Conservation (phyloP, 30 jellyfish, hydroid and myxozoan species). For the Chironex yamaguchii region DNA sequence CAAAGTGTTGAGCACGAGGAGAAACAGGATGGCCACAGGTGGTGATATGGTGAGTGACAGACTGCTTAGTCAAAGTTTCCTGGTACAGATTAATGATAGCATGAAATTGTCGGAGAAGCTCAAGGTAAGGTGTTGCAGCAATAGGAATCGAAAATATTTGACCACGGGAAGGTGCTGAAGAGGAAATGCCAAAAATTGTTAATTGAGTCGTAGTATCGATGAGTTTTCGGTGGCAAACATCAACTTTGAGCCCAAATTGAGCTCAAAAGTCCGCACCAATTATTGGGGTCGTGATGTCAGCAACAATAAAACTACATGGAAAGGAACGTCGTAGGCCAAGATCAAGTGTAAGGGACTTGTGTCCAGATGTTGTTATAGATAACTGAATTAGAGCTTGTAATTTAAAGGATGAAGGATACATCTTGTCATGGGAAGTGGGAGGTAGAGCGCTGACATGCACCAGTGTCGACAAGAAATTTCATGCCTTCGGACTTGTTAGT, state of each 20-base stretch:
- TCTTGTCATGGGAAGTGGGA: background rate
- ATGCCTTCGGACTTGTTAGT: conserved; percentile 15
- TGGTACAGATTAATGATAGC: background rate
- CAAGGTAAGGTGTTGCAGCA: background rate
- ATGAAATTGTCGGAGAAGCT: background rate
- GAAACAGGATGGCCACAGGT: conserved; percentile 35
- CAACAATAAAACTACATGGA: conserved; percentile 4
- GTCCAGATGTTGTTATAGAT: conserved; percentile 22
- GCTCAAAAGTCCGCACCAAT: conserved; percentile 38
- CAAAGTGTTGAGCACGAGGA: conserved; percentile 17
- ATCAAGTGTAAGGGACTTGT: background rate
- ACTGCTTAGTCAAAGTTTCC: conserved; percentile 10
- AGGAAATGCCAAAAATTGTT: background rate
- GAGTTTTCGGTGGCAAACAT: conserved; percentile 7
- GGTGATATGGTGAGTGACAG: conserved; percentile 14
- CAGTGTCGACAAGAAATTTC: conserved; percentile 51
- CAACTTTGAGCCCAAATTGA: background rate
- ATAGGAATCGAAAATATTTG: background rate
- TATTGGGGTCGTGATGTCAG: conserved; percentile 9
- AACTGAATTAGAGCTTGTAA: background rate
- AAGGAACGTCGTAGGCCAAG: conserved; percentile 23
- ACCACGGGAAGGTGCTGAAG: background rate
- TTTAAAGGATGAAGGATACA: background rate
- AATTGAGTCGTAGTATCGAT: background rate
- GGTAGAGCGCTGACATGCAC: conserved; percentile 44